Evolutionary conservation across 2,113 vertebrate species (phyloP), one percentile per base, ranked within the genome.

Genomic region (Sterrhoptilus dennistouni): DNA sequence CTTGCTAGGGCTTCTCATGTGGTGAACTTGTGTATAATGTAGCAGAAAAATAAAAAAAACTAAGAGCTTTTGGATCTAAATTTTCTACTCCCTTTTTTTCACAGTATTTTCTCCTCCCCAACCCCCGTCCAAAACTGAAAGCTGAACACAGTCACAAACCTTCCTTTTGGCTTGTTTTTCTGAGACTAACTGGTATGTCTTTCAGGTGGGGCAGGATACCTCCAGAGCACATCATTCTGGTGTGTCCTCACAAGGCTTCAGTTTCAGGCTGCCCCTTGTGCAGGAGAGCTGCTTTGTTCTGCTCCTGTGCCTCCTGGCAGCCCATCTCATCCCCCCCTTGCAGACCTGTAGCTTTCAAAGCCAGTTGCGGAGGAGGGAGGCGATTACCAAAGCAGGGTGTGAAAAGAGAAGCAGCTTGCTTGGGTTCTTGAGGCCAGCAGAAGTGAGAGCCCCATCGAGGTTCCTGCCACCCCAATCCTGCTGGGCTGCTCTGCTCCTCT

Each of bases 71-170:
- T 76, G 42, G 19, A 76, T 68, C 22, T 76, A 11, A 82, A 38
- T 49, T 53, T 87, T 83, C 45, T 65, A 12, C 11, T 75, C 8
- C 12, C 24, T 81, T 92, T 63, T 22, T 60, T 85, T 60, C 1
- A 0, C 38, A 44, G 0, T 74, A 35, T 63, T 83, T 89, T 85
- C 15, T 77, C 17, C 8, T 80, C 11, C 31, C 22, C 63, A 77
- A 0, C 12, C 5, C 4, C 16, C 31, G 22, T n/a, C 38, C 28
- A 59, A 66, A 87, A 33, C 1, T 0, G 0, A 84, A 90, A 85
- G 74, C 69, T 90, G 61, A 59, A 31, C 17, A 19, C 6, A 38
- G 18, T 70, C 27, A 59, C 14, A 68, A 61, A 70, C 49, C 14
- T 76, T 61, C 21, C 8, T 77, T 64, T 45, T 6, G 8, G 20